Evolutionary conservation across 2,888 invertebrate genomes (phyloP), one percentile per base, ranked within the genome.

Genomic region (Xestia xanthographa): DNA sequence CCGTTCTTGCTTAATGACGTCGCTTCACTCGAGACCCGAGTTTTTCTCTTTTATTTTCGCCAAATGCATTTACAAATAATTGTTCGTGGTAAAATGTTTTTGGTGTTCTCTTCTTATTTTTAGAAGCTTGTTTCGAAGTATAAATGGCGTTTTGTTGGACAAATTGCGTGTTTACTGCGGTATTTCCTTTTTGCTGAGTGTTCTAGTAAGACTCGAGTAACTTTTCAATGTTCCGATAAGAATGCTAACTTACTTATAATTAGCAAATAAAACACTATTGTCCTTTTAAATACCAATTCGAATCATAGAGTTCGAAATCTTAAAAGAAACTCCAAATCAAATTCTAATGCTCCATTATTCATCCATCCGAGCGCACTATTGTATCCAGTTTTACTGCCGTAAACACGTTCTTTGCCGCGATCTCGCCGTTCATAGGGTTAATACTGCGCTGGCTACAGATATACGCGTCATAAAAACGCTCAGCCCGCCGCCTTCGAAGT

Each of bases 1-100:
- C 91, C 90, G 91, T 90, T 91, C 92, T 91, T 92, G 92, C 93
- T 94, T 95, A 95, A 95, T 95, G 95, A 95, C 93, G 94, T 93
- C 93, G 92, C 95, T 93, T 94, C 93, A 93, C 92, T 93, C 92
- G 91, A 93, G 92, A 93, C 94, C 93, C 92, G 88, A 75, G 92
- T 91, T 92, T 93, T 91, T 93, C 91, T 93, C 91, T 93, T 92
- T 88, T 89, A 88, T 87, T 87, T 84, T 72, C 82, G 76, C 56
- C 75, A 83, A 87, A 84, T 88, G 87, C 87, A 88, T 84, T 88
- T 88, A 86, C 80, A 85, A 86, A 87, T 88, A 85, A 87, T 88
- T 86, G 85, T 88, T 83, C 81, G 76, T 72, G 78, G 78, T 84
- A 79, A 84, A 86, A 88, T 84, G 78, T 75, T 81, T 82, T 86